Evolutionary conservation across 1,140 invertebrate genomes (phyloP).

Genomic region (Euura lappo): DNA sequence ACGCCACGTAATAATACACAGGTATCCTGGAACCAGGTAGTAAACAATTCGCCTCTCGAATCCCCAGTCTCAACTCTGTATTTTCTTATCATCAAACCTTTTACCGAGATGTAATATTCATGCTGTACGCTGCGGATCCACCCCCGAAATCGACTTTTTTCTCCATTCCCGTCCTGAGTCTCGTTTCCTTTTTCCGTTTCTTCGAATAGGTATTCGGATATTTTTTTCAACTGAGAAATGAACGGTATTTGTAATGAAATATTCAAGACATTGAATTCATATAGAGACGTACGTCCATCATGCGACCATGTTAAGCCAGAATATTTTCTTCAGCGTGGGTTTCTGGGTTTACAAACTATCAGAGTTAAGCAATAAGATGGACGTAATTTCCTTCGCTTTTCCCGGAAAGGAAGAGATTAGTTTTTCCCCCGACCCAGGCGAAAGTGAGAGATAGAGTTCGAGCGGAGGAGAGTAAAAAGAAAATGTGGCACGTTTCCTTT

Average conservation of each 20-base stretch:
- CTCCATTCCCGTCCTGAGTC: neutral
- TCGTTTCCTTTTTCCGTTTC: neutral
- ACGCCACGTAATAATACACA: constrained; percentile 9
- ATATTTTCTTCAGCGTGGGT: too few species aligned
- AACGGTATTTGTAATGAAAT: neutral
- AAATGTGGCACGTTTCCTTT: neutral
- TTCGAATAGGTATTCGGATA: neutral
- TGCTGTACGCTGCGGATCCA: neutral
- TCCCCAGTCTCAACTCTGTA: neutral
- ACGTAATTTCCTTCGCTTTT: neutral
- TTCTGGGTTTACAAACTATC: too few species aligned
- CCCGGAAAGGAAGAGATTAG: neutral
- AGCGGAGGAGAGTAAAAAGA: neutral
- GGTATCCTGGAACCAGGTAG: neutral
- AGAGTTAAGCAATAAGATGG: neutral
- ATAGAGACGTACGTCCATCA: neutral
- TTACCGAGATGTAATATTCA: neutral
- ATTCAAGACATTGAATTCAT: neutral
- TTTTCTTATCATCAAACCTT: constrained; percentile 5
- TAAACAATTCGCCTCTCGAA: neutral
- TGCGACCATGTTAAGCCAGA: too few species aligned
- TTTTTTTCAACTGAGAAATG: too few species aligned
- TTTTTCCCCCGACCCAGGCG: neutral
- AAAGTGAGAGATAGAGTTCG: neutral
- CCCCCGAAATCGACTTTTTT: neutral